A percentile compares a stretch with the other conserved stretches of the same genome.
phyloP scores from a whole-genome alignment of 64 coral and sea anemone genomes.

The Dendronephthya gigantea region DNA sequence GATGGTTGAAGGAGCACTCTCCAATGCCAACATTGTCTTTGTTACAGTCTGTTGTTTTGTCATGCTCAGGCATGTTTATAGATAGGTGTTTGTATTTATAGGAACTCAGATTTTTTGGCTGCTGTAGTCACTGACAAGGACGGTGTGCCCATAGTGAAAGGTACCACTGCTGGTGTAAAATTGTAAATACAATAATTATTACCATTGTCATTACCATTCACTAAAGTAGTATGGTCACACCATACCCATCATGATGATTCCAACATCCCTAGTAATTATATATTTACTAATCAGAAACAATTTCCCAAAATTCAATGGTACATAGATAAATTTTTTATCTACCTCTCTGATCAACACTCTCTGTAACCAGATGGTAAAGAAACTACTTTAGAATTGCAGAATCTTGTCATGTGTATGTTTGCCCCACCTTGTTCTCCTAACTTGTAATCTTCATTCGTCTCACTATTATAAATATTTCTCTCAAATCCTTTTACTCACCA shows the following conservation, averaged over 20 bases:
- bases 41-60: background rate
- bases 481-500: constrained; percentile 16
- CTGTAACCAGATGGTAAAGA: no score
- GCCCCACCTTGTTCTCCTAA: no score
- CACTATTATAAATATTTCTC: background rate
- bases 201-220: background rate
- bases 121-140: constrained; percentile 91
- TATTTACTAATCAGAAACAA: no score
- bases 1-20: no score
- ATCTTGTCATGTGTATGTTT: no score
- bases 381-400: no score
- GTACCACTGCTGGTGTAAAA: constrained; percentile 17
- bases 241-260: background rate
- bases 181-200: background rate
- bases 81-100: background rate
- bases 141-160: constrained; percentile 92
- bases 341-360: no score
- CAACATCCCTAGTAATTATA: background rate
- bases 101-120: constrained; percentile 66
- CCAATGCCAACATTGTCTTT: no score
- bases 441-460: background rate
- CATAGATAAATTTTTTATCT: no score
- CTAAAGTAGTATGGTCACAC: background rate
- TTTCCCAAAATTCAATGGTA: no score
- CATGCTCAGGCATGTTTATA: background rate